phyloP scores from a whole-genome alignment of 1,140 invertebrate genomes.

The Rhizoglyphus robini region DNA sequence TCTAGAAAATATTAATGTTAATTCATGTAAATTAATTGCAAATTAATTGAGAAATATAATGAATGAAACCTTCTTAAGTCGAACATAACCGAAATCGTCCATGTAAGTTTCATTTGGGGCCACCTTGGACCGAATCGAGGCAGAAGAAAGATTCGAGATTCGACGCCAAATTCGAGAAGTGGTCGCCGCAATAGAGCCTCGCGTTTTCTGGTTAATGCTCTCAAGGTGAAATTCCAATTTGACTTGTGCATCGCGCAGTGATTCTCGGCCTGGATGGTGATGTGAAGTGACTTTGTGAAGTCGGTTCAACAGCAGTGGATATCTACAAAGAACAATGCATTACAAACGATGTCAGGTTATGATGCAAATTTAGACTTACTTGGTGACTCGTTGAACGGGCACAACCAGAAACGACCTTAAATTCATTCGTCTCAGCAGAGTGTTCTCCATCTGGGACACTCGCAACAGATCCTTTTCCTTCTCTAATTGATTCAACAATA shows the following conservation, averaged over 20 bases:
- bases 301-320: slow-evolving; percentile 74
- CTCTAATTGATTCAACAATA: slow-evolving; percentile 73
- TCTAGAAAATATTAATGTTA: slow-evolving; percentile 37
- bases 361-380: slow-evolving; percentile 35
- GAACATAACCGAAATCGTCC: slow-evolving; percentile 69
- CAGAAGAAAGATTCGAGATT: slow-evolving; percentile 58
- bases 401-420: slow-evolving; percentile 91
- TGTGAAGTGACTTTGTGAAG: slow-evolving; percentile 76
- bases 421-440: slow-evolving; percentile 80
- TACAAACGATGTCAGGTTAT: slow-evolving; percentile 60
- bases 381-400: slow-evolving; percentile 38
- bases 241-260: slow-evolving; percentile 64
- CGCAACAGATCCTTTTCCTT: slow-evolving; percentile 86
- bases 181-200: slow-evolving; percentile 61
- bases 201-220: slow-evolving; percentile 81
- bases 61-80: slow-evolving; percentile 50
- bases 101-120: slow-evolving; percentile 49
- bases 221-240: slow-evolving; percentile 84
- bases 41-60: neutral
- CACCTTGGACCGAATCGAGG: neutral
- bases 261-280: slow-evolving; percentile 54
- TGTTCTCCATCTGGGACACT: slow-evolving; percentile 92
- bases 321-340: slow-evolving; percentile 77
- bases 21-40: neutral
- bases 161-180: slow-evolving; percentile 60